Evolutionary conservation across 2,888 invertebrate genomes (phyloP).

Genomic region (Sinhomidia bicolor): DNA sequence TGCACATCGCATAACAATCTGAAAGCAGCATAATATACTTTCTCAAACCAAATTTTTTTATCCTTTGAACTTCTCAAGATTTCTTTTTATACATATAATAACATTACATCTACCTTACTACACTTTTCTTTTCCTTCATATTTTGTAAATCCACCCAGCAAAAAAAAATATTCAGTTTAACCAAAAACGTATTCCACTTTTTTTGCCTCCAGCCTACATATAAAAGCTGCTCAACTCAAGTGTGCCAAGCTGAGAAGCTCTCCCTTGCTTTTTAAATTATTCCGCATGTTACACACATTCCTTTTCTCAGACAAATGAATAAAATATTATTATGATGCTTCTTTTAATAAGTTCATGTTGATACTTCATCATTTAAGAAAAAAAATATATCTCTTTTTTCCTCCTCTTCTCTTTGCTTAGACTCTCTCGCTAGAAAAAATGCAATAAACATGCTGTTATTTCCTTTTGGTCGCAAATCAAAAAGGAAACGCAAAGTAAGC

Average conservation of each 20-base stretch:
- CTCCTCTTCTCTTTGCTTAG: neutral
- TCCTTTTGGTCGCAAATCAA: conserved; percentile 16
- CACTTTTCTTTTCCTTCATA: too few species aligned
- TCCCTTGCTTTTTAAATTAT: neutral
- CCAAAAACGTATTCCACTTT: neutral
- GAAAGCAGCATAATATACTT: too few species aligned
- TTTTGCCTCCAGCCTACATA: neutral
- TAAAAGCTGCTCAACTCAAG: neutral
- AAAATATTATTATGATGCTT: conserved; percentile 10
- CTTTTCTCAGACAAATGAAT: neutral
- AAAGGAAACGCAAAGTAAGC: too few species aligned
- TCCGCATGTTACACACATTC: neutral
- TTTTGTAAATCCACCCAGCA: too few species aligned
- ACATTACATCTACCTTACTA: too few species aligned
- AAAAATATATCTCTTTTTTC: conserved; percentile 12
- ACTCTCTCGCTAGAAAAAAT: conserved; percentile 9
- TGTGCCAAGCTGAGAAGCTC: neutral
- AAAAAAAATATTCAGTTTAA: too few species aligned
- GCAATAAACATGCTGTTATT: conserved; percentile 8
- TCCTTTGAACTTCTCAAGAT: too few species aligned
- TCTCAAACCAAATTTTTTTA: too few species aligned
- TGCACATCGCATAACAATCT: too few species aligned
- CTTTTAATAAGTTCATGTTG: conserved; percentile 30
- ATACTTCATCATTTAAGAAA: conserved; percentile 30
- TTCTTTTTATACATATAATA: too few species aligned